Base-by-base conservation (phyloP, 2,113 vertebrate genomes). In the Podilymbus podiceps region DNA sequence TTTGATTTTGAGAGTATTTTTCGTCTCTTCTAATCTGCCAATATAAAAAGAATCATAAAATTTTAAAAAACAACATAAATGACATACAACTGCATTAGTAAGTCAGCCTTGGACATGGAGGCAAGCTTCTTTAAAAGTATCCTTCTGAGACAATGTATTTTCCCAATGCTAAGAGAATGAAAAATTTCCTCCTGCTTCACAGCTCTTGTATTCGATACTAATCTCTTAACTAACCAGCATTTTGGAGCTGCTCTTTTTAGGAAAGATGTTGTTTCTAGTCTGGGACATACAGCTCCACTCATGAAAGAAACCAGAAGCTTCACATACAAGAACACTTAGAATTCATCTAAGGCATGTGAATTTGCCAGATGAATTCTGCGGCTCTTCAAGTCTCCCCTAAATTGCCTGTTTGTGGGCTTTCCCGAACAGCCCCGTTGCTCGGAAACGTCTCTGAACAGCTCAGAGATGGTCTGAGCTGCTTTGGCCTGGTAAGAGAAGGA, bases 21-120 rank as follows among this genome's bases (percentile, higher is more conserved):
- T 98, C 12, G 90, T 85, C 40, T 98, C 92, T 73, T 97, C 98
- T 53, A 98, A 96, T 69, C 98, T 98, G 73, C 8, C 77, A 92
- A 47, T 28, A 69, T 12, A 88, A 78, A 78, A 90, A 42, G 38
- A 60, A 91, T 42, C 75, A 63, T 14, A n/a, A 50, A 82, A 84
- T 30, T 71, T 50, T 89, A 73, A 91, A 87, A 72, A 3, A 0
- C 35, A 85, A 50, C 22, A 59, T 30, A 64, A 81, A 40, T 4
- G 8, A 40, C 27, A n/a, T 25, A 63, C 31, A 78, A 38, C 22
- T 74, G 24, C 88, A 88, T 87, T 71, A 75, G 13, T 62, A 56
- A 40, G 11, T 35, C 23, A 78, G 31, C 24, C 14, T 31, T 62
- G 46, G 20, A 85, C 23, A 40, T 2, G 6, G 19, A 76, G 11